A percentile compares a stretch with the other conserved stretches of the same genome.
phyloP scores from a whole-genome alignment of 2,888 invertebrate genomes.

The Cinara cedri region DNA sequence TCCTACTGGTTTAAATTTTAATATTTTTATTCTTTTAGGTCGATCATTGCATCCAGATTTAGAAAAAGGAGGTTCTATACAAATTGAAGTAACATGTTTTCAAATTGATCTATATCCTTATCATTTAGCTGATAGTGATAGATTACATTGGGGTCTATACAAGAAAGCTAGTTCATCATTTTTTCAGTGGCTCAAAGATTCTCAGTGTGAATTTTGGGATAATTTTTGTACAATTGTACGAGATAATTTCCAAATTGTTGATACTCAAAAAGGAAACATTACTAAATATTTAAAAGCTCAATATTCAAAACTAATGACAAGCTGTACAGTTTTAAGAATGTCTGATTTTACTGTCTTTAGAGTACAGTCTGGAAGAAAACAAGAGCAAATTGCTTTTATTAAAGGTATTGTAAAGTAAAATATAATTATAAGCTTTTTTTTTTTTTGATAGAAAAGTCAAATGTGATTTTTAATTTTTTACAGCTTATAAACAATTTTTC shows the following conservation, averaged over 20 bases:
- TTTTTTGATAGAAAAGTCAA: not conserved
- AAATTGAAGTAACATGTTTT: conserved; percentile 85
- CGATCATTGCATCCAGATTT: conserved; percentile 83
- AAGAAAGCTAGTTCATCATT: conserved; percentile 80
- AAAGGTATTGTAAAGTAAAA: conserved; percentile 66
- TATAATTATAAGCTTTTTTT: not conserved
- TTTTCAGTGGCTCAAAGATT: conserved; percentile 85
- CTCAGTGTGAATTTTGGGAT: conserved; percentile 79
- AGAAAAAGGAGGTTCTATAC: conserved; percentile 89
- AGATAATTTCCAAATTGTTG: conserved; percentile 54
- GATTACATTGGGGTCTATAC: conserved; percentile 88
- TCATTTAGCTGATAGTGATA: conserved; percentile 86
- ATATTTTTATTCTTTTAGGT: conserved; percentile 64
- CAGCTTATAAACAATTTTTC: too few relatives aligned
- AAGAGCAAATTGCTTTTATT: conserved; percentile 76
- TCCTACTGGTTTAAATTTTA: not conserved
- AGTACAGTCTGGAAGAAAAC: conserved; percentile 76
- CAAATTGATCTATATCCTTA: conserved; percentile 96
- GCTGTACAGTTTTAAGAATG: conserved; percentile 85
- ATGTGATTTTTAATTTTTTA: too few relatives aligned
- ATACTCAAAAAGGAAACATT: conserved; percentile 28
- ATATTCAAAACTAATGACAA: conserved; percentile 86
- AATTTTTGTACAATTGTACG: conserved; percentile 65
- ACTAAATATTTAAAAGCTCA: conserved; percentile 65
- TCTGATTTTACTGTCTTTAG: conserved; percentile 90